Conservation (phyloP, 2,797 vertebrate species). For the Enteromius trimaculatus region DNA sequence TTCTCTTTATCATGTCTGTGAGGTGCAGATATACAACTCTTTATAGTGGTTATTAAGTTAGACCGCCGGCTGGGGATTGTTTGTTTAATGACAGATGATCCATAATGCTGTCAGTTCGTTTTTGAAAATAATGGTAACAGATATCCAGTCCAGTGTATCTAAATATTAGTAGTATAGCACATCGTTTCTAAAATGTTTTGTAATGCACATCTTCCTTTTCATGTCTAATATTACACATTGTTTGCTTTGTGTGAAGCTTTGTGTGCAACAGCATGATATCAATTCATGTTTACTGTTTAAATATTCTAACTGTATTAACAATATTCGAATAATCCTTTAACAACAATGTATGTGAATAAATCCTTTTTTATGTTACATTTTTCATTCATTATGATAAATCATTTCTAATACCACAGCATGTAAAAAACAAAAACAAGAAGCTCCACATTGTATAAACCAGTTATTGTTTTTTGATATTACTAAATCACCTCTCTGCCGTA, state of each 20-base stretch:
- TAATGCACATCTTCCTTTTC: background rate
- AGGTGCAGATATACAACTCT: background rate
- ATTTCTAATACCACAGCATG: background rate
- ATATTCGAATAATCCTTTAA: background rate
- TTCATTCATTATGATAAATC: background rate
- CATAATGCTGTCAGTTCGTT: background rate
- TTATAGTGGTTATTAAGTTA: background rate
- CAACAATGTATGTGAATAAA: background rate
- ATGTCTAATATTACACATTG: background rate
- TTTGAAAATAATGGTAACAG: background rate
- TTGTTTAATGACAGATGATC: slow-evolving; percentile 16
- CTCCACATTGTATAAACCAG: slow-evolving; percentile 1
- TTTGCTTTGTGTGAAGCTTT: background rate
- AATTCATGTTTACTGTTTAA: background rate
- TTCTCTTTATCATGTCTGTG: slow-evolving; percentile 4
- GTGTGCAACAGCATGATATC: background rate
- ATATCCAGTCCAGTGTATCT: background rate
- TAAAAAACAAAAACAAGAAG: background rate
- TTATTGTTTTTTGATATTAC: background rate
- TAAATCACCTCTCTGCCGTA: background rate
- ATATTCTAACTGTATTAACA: background rate
- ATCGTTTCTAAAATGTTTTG: background rate
- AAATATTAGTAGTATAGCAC: background rate
- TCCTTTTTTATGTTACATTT: background rate
- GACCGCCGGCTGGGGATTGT: background rate